phyloP scores from a whole-genome alignment of 2,113 vertebrate species.

The Toxotes jaculatrix region DNA sequence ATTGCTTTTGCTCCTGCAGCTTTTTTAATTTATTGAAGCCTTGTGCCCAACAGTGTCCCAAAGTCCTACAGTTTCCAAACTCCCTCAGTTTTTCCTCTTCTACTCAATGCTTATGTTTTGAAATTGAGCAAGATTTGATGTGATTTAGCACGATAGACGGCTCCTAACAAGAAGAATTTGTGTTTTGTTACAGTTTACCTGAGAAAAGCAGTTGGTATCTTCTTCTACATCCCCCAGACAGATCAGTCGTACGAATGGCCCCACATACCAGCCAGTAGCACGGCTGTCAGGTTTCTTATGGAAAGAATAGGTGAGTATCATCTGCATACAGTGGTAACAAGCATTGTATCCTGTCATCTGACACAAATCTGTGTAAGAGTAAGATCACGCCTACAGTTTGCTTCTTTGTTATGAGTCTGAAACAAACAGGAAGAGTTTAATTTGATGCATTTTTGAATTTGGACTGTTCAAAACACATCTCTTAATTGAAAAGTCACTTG shows the following conservation, averaged over 20 bases:
- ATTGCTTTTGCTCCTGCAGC: too few relatives aligned
- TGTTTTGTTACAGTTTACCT: background rate
- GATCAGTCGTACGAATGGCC: too few relatives aligned
- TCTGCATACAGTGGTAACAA: background rate
- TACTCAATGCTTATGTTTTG: too few relatives aligned
- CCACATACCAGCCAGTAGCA: background rate
- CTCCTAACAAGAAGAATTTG: too few relatives aligned
- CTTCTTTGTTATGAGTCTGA: background rate
- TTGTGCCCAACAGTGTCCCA: too few relatives aligned
- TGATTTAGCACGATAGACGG: too few relatives aligned
- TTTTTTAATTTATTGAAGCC: too few relatives aligned
- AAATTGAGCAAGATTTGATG: too few relatives aligned
- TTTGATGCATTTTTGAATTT: background rate
- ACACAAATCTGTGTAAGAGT: background rate
- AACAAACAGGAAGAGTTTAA: background rate
- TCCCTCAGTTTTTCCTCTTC: too few relatives aligned
- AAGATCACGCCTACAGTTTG: background rate
- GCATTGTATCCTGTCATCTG: too few relatives aligned
- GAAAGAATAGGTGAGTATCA: background rate
- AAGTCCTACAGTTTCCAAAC: too few relatives aligned
- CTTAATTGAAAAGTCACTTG: background rate
- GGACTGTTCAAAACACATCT: background rate
- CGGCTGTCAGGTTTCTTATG: background rate
- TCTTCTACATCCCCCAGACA: background rate
- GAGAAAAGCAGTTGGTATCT: background rate